phyloP scores from a whole-genome alignment of 2,797 vertebrate species.

The Pseudochirops corinnae region DNA sequence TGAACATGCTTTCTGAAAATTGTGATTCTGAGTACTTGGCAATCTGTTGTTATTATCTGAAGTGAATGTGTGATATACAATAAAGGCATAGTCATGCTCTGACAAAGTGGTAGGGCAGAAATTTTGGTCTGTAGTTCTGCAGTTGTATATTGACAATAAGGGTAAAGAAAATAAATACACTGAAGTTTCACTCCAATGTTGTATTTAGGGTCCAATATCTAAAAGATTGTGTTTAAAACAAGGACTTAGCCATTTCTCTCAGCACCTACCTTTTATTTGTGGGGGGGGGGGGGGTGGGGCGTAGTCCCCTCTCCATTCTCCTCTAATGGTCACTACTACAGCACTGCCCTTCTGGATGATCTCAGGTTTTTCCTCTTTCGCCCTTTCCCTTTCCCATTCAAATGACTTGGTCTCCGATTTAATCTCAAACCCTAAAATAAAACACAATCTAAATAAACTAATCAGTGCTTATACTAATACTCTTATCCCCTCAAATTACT shows the following conservation, averaged over 20 bases:
- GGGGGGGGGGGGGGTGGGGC: too few species aligned
- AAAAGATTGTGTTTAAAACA: constrained; percentile 46
- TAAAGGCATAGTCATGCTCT: constrained; percentile 22
- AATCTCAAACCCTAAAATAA: not conserved
- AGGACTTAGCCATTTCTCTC: not conserved
- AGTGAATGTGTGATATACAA: constrained; percentile 17
- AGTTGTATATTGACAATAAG: constrained; percentile 47
- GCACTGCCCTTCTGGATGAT: not conserved
- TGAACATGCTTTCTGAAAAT: constrained; percentile 7
- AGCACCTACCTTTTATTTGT: not conserved
- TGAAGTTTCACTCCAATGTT: not conserved
- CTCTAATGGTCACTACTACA: not conserved
- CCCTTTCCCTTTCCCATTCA: constrained; percentile 20
- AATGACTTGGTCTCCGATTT: not conserved
- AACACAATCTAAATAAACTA: not conserved
- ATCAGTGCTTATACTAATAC: not conserved
- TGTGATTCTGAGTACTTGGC: constrained; percentile 15
- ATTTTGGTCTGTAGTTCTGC: constrained; percentile 19
- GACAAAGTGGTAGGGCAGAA: constrained; percentile 32
- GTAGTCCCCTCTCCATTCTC: not conserved
- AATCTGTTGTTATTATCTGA: constrained; percentile 28
- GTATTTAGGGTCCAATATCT: constrained; percentile 6
- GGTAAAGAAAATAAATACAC: constrained; percentile 33
- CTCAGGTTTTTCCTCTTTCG: constrained; percentile 18
- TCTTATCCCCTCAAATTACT: not conserved